Base-by-base conservation (phyloP, 1,140 invertebrate species). In the Limonius californicus region DNA sequence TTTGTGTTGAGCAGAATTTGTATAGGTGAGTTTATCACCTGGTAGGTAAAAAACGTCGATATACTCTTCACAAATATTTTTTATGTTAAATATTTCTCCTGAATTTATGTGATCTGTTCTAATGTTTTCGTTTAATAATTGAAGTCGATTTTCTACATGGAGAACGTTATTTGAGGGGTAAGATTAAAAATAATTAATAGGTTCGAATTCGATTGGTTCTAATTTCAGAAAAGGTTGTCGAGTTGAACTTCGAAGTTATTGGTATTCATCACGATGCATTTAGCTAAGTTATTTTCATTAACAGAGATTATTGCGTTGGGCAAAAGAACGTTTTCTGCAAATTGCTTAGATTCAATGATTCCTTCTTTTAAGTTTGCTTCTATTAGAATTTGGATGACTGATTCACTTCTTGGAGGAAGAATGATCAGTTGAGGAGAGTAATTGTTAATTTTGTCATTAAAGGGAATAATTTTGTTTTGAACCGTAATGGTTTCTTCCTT, bases 41-140 rank as follows among this genome's bases (percentile, higher is more conserved):
- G 62, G 23, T 42, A 54, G 21, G 61, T 69, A 54, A 64, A 68
- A 70, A 20, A 71, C 62, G 57, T 70, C 54, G 12, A 35, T 30
- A 32, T 59, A 68, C 63, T 69, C 57, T 21, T 59, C 18, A 59
- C 66, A 69, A 50, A 69, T 23, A 35, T 62, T 53, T 18, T 61
- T 16, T 23, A 70, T 61, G 30, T 21, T 15, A 21, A 43, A 0
- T 39, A 56, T 61, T 65, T 71, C 68, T 61, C 68, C 68, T 14
- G 8, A 11, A 59, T 69, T 69, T 23, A 69, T 27, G 30, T 68
- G 68, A 55, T 70, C 54, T 3, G 60, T 62, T 43, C 55, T 21
- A n/a, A 39, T 39, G n/a, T 14, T 39, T 39, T 39, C 35, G 2
- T 39, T 2, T 6, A 39, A 12, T 39, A 39, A 12, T 39, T 39